These are phyloP conservation scores for Holacanthus passer DNA, from an alignment of 2,113 vertebrate genomes.

Conservation along the genomic window DNA sequence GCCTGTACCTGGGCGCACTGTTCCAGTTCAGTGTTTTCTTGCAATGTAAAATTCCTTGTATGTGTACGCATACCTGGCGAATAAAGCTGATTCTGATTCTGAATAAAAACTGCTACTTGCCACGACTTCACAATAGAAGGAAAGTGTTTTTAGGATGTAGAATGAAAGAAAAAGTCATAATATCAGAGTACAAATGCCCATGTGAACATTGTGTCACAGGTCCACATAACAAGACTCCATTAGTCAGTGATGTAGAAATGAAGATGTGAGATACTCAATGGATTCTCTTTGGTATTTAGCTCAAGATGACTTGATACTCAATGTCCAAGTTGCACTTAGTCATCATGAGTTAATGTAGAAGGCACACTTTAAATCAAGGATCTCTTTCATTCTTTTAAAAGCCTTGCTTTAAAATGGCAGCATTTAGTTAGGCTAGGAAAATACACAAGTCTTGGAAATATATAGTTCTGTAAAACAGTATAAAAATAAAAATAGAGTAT, in stretches of 20 bases:
- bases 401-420: constrained; percentile 37
- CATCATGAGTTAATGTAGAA: constrained; percentile 39
- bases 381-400: constrained; percentile 25
- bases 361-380: constrained; percentile 60
- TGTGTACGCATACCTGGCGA: too few species aligned
- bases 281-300: constrained; percentile 32
- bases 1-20: background rate
- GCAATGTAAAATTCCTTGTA: too few species aligned
- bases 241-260: background rate
- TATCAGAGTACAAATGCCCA: background rate
- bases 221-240: constrained; percentile 8
- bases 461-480: constrained; percentile 1
- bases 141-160: background rate
- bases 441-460: background rate
- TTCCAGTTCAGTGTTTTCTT: constrained; percentile 20
- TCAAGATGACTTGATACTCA: background rate
- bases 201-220: background rate
- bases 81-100: too few species aligned
- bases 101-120: background rate
- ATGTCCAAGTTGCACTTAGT: constrained; percentile 27
- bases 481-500: background rate
- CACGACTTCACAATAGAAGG: background rate
- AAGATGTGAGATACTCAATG: background rate
- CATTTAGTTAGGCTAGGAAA: constrained; percentile 16
- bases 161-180: background rate